Evolutionary conservation across 2,113 vertebrate genomes (phyloP).

Genomic region (Hippocampus mohnikei): DNA sequence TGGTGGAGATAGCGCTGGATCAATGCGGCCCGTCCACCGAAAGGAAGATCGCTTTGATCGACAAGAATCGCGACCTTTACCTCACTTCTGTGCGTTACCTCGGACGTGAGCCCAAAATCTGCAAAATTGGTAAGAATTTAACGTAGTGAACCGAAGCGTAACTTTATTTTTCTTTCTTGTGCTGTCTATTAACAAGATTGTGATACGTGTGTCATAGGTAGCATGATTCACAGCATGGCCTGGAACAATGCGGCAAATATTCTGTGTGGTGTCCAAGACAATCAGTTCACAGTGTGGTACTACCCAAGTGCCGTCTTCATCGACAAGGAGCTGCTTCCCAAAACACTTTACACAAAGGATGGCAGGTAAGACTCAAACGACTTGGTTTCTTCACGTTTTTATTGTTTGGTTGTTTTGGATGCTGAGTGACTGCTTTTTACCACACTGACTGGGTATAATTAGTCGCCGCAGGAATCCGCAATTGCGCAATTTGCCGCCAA

Average conservation of each 20-base stretch:
- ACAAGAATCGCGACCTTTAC: slow-evolving; percentile 94
- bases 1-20: slow-evolving; percentile 88
- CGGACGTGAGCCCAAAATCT: slow-evolving; percentile 84
- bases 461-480: too few relatives aligned
- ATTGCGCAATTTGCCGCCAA: too few relatives aligned
- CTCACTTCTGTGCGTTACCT: slow-evolving; percentile 84
- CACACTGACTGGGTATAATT: background rate
- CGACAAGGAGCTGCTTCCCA: slow-evolving; percentile 88
- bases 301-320: slow-evolving; percentile 86
- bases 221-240: slow-evolving; percentile 88
- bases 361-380: slow-evolving; percentile 75
- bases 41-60: slow-evolving; percentile 90
- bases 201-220: slow-evolving; percentile 67
- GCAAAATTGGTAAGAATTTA: slow-evolving; percentile 84
- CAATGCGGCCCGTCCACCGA: slow-evolving; percentile 85
- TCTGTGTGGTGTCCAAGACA: slow-evolving; percentile 89
- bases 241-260: slow-evolving; percentile 91
- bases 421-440: background rate
- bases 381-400: background rate
- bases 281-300: slow-evolving; percentile 86
- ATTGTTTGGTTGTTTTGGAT: background rate
- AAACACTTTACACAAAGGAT: slow-evolving; percentile 83
- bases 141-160: background rate
- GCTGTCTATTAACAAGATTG: background rate
- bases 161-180: background rate